Base-by-base conservation (phyloP, 1,140 invertebrate species). In the Pygmarrhopalites habei region DNA sequence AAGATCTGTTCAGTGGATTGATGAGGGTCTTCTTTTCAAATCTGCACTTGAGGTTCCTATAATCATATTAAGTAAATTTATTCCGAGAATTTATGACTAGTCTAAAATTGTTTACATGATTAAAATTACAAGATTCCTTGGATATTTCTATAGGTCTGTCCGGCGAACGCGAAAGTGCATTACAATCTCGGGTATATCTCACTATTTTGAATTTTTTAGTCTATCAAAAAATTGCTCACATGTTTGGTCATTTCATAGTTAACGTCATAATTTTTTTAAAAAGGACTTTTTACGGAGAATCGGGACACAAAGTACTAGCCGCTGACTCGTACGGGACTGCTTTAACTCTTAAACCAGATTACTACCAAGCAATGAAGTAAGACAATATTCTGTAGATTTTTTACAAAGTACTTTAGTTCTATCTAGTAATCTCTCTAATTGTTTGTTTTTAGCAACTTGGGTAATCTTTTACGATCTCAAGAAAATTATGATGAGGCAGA, bases 311-410 rank as follows among this genome's bases (percentile, higher is more conserved):
- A 57, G 72, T 77, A 15, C 77, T 82, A 66, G 92, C 93, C 2
- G 81, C 92, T 57, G 66, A 78, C 21, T 84, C 88, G 75, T 98
- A 98, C 75, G 79, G 56, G 39, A 47, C 23, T 28, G 66, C 69
- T 2, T 32, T 71, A 14, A 87, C 86, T 65, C 77, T 98, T 19
- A 85, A 94, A 81, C 90, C 92, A 10, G 78, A 86, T 19, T 98
- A 98, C 77, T 91, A 95, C 77, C 92, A 95, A 78, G 94, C 95
- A 0, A 89, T 97, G 84, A 98, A 98, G n/a, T n/a, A n/a, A n/a
- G n/a, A n/a, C n/a, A n/a, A n/a, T n/a, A n/a, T n/a, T n/a, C n/a
- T n/a, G n/a, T n/a, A n/a, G n/a, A n/a, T n/a, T n/a, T n/a, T n/a
- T n/a, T n/a, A n/a, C n/a, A n/a, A n/a, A n/a, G n/a, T n/a, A n/a